phyloP scores from a whole-genome alignment of 2,797 vertebrate species.

The Microctenopoma lineatum region DNA sequence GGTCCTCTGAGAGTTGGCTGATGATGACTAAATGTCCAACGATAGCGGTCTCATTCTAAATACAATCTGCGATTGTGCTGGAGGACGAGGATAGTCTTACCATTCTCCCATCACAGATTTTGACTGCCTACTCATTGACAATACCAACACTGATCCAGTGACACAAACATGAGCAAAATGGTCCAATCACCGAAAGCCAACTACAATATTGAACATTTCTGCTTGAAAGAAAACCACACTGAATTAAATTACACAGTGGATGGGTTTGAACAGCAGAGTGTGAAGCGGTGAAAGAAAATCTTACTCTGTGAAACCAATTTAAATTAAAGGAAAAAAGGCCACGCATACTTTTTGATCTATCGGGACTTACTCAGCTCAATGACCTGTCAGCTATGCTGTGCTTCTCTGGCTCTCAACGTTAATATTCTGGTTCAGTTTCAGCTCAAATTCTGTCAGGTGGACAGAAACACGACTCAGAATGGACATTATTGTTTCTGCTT shows the following conservation, averaged over 20 bases:
- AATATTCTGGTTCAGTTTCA: neutral
- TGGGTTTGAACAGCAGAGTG: slow-evolving; percentile 33
- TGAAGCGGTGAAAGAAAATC: slow-evolving; percentile 7
- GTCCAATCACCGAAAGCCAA: slow-evolving; percentile 25
- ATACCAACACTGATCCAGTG: slow-evolving; percentile 11
- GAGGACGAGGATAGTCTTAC: neutral
- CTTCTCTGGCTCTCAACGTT: neutral
- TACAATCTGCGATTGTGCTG: neutral
- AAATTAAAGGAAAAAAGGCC: neutral
- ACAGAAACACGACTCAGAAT: too few species aligned
- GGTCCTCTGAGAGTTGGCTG: neutral
- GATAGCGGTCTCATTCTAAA: neutral
- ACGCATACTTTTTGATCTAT: neutral
- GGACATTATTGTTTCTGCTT: neutral
- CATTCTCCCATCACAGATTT: neutral
- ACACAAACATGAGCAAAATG: slow-evolving; percentile 37
- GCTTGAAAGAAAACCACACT: slow-evolving; percentile 17
- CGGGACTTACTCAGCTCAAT: neutral
- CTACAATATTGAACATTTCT: slow-evolving; percentile 45
- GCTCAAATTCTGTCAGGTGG: neutral
- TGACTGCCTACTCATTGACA: neutral
- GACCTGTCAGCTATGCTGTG: neutral
- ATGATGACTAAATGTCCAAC: neutral
- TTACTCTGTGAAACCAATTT: slow-evolving; percentile 2
- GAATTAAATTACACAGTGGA: slow-evolving; percentile 40